Conservation (phyloP, 2,797 vertebrate species). For the Loris lydekkerianus region DNA sequence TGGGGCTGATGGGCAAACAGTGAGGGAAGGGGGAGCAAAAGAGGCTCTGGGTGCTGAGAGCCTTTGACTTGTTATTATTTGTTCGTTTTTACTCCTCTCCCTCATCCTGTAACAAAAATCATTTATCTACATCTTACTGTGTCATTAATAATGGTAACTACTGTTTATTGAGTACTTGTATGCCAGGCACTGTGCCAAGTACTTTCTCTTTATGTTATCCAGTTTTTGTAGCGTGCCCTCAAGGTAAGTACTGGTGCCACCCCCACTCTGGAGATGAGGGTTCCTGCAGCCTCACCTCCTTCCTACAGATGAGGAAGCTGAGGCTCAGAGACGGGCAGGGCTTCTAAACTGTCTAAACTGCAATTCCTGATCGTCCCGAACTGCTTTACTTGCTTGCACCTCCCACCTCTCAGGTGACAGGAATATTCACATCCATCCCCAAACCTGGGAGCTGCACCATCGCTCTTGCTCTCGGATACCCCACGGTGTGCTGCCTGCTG, state of each 20-base stretch:
- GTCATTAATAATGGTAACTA: not conserved
- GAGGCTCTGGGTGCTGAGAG: not conserved
- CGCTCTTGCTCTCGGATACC: too few species aligned
- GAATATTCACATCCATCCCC: not conserved
- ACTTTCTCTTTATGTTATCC: not conserved
- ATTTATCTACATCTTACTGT: not conserved
- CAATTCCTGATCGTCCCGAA: not conserved
- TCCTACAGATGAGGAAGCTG: not conserved
- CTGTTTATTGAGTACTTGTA: not conserved
- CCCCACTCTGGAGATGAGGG: not conserved
- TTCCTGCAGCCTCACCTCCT: too few species aligned
- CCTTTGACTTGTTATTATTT: not conserved
- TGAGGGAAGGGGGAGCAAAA: not conserved
- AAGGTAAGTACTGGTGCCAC: not conserved
- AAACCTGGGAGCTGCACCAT: not conserved
- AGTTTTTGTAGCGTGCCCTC: not conserved
- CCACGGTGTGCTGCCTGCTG: accelerated
- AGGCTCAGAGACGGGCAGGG: not conserved
- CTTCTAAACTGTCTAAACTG: not conserved
- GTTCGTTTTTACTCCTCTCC: not conserved
- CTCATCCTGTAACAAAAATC: not conserved
- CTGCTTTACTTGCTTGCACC: not conserved
- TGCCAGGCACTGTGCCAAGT: not conserved
- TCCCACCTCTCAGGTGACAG: not conserved
- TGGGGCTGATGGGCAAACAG: not conserved